Conservation (phyloP, 1,140 invertebrate genomes). For the Lasaia peninsularis region DNA sequence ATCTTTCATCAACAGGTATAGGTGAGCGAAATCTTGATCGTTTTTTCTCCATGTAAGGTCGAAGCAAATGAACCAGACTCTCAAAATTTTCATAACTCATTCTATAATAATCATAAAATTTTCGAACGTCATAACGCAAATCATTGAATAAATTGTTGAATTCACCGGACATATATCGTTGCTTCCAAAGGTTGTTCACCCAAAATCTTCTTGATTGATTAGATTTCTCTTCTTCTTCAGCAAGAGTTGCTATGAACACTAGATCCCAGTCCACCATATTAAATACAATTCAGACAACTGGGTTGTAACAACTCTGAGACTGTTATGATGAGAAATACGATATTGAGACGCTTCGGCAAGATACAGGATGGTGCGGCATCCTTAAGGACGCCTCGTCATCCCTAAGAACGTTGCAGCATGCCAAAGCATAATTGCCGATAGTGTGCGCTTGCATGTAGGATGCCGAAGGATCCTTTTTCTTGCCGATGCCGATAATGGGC, state of each 20-base stretch:
- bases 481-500: conserved; percentile 18
- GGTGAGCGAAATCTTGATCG: conserved; percentile 4
- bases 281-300: background rate
- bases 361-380: conserved; percentile 7
- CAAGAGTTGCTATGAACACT: conserved; percentile 5
- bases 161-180: conserved; percentile 1
- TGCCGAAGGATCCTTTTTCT: conserved; percentile 18
- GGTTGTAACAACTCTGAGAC: conserved; percentile 16
- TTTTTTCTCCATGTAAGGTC: conserved; percentile 10
- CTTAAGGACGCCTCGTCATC: conserved; percentile 5
- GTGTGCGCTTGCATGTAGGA: conserved; percentile 12
- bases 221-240: conserved; percentile 6
- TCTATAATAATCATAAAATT: conserved; percentile 11
- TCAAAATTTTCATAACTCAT: conserved; percentile 11
- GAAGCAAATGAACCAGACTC: conserved; percentile 11
- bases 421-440: conserved; percentile 17
- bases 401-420: conserved; percentile 2
- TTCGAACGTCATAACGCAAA: conserved; percentile 13
- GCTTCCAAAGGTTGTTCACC: conserved; percentile 4
- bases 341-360: conserved; percentile 18
- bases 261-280: conserved; percentile 6
- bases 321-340: conserved; percentile 17
- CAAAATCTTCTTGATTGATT: conserved; percentile 7
- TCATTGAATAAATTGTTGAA: conserved; percentile 8
- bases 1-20: conserved; percentile 5